Evolutionary conservation across 2,888 invertebrate species (phyloP).

Genomic region (Andrena trimmerana): DNA sequence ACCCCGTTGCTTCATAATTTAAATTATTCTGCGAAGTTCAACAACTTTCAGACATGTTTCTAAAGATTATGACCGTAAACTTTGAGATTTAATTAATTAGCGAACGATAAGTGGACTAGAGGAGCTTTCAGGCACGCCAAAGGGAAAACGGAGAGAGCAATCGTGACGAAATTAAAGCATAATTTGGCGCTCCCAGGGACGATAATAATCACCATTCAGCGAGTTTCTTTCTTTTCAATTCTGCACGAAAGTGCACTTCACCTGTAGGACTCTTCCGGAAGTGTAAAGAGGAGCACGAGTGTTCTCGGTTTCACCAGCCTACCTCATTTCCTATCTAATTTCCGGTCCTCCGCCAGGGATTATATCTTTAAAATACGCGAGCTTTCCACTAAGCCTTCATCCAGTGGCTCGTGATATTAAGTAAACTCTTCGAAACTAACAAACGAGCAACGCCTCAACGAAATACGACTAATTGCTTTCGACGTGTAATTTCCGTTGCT

Average conservation of each 20-base stretch:
- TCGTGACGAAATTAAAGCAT: conserved; percentile 33
- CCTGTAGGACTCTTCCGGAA: conserved; percentile 36
- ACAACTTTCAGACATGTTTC: not conserved
- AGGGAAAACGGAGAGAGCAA: not conserved
- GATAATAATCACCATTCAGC: conserved; percentile 35
- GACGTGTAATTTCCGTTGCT: conserved; percentile 10
- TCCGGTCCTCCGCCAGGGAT: conserved; percentile 67
- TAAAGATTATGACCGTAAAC: not conserved
- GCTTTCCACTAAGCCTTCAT: conserved; percentile 29
- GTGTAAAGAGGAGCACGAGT: conserved; percentile 36
- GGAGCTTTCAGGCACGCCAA: not conserved
- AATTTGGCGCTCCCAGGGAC: conserved; percentile 28
- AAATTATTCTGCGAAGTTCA: not conserved
- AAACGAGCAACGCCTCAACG: conserved; percentile 22
- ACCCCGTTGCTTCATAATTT: not conserved
- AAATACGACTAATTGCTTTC: conserved; percentile 30
- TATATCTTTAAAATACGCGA: conserved; percentile 58
- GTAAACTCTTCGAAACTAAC: conserved; percentile 37
- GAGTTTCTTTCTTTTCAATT: conserved; percentile 34
- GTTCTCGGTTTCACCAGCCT: conserved; percentile 60
- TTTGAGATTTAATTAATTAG: conserved; percentile 23
- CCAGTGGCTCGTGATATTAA: conserved; percentile 58
- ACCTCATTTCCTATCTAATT: conserved; percentile 76
- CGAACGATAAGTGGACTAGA: conserved; percentile 5
- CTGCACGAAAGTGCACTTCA: conserved; percentile 24